phyloP scores from a whole-genome alignment of 1,140 invertebrate species.

The Camponotus vicinus region DNA sequence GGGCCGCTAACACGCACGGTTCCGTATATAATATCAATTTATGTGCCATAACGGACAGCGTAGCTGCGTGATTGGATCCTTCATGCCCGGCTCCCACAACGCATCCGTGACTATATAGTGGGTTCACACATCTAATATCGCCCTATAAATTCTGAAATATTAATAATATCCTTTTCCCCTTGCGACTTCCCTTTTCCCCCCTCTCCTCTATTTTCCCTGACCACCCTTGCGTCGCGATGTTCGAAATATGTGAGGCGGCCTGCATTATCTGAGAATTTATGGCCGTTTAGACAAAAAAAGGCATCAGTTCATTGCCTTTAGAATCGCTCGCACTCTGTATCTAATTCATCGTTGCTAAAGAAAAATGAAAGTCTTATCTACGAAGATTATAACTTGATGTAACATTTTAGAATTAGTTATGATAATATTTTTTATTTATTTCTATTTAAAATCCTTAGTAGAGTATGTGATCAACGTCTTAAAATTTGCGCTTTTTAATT shows the following conservation, averaged over 20 bases:
- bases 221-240: conserved; percentile 34
- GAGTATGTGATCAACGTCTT: not conserved
- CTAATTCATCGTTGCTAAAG: conserved; percentile 21
- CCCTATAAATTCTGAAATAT: conserved; percentile 76
- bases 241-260: conserved; percentile 23
- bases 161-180: conserved; percentile 70
- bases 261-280: conserved; percentile 77
- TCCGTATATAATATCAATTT: conserved; percentile 66
- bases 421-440: not conserved
- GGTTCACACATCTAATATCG: conserved; percentile 54
- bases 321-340: conserved; percentile 67
- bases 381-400: not conserved
- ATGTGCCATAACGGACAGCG: conserved; percentile 65
- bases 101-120: conserved; percentile 14
- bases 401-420: not conserved
- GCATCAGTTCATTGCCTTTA: conserved; percentile 52
- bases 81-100: conserved; percentile 36
- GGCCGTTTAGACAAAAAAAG: conserved; percentile 75
- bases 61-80: conserved; percentile 55
- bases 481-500: not conserved
- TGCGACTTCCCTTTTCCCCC: not conserved
- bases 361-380: not conserved
- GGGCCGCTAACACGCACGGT: conserved; percentile 22
- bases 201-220: conserved; percentile 8
- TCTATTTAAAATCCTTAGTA: not conserved